Percentiles rank a stretch among this genome's conserved stretches.
Evolutionary conservation across 1,140 invertebrate species (phyloP).

Genomic region (Hermetia illucens): DNA sequence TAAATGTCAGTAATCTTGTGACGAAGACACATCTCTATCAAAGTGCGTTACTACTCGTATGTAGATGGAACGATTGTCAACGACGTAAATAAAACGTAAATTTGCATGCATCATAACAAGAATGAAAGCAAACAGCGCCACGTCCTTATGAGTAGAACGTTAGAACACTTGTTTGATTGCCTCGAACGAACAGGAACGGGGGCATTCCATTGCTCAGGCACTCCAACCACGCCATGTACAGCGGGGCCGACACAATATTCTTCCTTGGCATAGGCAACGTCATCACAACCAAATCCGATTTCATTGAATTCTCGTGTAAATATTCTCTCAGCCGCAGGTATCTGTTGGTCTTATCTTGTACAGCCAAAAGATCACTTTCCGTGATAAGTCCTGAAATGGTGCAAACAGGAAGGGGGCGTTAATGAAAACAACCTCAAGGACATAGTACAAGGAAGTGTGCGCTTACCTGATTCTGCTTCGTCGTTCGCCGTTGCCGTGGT

Average conservation of each 20-base stretch:
- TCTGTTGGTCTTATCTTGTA: slow-evolving; percentile 82
- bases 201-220: slow-evolving; percentile 79
- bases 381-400: slow-evolving; percentile 48
- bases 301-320: slow-evolving; percentile 67
- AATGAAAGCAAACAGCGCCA: too few relatives aligned
- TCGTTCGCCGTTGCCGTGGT: slow-evolving; percentile 31
- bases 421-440: slow-evolving; percentile 3
- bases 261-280: slow-evolving; percentile 87
- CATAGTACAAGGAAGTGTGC: slow-evolving; percentile 11
- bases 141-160: slow-evolving; percentile 92
- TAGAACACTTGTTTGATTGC: slow-evolving; percentile 89
- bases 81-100: too few relatives aligned
- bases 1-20: too few relatives aligned
- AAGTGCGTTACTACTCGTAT: too few relatives aligned
- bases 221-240: slow-evolving; percentile 93
- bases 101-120: too few relatives aligned
- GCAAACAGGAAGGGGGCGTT: slow-evolving; percentile 8
- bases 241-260: slow-evolving; percentile 68
- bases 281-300: slow-evolving; percentile 74
- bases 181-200: slow-evolving; percentile 79
- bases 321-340: slow-evolving; percentile 80
- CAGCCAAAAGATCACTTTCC: slow-evolving; percentile 66
- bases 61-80: too few relatives aligned
- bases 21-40: too few relatives aligned
- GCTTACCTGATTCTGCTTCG: slow-evolving; percentile 37